Conservation (phyloP, 92 coral and sea anemone species). For the Bergia sp. region DNA sequence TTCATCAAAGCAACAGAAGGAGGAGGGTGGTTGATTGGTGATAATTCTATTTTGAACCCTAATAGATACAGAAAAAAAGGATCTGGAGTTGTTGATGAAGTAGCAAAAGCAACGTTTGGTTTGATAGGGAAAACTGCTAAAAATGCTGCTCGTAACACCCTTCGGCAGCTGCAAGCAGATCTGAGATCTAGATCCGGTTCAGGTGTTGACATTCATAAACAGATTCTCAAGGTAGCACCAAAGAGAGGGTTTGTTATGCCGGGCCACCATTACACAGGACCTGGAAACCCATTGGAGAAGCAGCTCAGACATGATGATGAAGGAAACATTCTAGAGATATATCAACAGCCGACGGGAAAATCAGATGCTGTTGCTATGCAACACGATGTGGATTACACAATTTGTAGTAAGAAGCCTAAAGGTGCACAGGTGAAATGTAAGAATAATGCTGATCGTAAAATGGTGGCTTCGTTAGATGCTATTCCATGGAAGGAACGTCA, state of each 20-base stretch:
- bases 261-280: not conserved
- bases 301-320: not conserved
- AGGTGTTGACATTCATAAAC: not conserved
- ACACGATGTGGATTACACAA: slow-evolving; percentile 30
- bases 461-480: slow-evolving; percentile 27
- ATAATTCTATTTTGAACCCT: slow-evolving; percentile 17
- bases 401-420: not conserved
- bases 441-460: not conserved
- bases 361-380: not conserved
- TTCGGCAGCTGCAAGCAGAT: too few species aligned
- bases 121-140: slow-evolving; percentile 27
- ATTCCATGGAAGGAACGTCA: slow-evolving; percentile 16
- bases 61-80: slow-evolving; percentile 23
- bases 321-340: too few species aligned
- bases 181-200: too few species aligned
- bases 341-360: too few species aligned
- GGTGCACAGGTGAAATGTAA: not conserved
- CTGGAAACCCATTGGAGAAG: not conserved
- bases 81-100: slow-evolving; percentile 19
- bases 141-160: not conserved
- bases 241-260: not conserved
- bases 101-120: slow-evolving; percentile 23
- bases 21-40: not conserved
- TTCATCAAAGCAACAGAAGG: not conserved
- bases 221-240: not conserved